Percentiles rank a stretch among this genome's conserved stretches.
These are phyloP conservation scores for Todus mexicanus DNA, from an alignment of 2,797 vertebrate genomes.

Conservation along the genomic window DNA sequence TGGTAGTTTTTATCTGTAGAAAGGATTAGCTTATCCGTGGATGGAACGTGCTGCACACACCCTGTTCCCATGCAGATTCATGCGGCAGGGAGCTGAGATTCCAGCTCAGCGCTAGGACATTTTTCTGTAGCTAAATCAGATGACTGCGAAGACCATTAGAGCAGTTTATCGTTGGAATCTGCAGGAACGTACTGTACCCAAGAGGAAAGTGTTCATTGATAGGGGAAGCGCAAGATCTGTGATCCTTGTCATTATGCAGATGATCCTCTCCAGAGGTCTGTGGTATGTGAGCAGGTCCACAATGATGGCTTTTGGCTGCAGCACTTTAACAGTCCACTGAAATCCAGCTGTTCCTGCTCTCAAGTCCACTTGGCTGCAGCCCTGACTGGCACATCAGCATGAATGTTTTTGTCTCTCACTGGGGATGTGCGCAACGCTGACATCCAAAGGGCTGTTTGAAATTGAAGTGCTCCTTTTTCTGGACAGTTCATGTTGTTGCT, in stretches of 20 bases:
- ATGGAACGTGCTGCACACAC: conserved; percentile 46
- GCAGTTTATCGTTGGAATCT: conserved; percentile 24
- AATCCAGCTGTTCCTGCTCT: conserved; percentile 18
- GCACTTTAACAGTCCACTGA: neutral
- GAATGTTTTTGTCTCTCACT: neutral
- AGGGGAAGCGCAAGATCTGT: conserved; percentile 10
- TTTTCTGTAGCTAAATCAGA: conserved; percentile 36
- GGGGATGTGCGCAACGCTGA: neutral
- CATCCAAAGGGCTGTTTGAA: neutral
- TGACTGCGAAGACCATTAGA: conserved; percentile 51
- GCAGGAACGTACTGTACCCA: conserved; percentile 20
- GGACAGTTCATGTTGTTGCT: neutral
- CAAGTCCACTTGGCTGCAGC: neutral
- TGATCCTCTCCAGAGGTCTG: conserved; percentile 19
- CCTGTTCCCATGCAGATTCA: conserved; percentile 50
- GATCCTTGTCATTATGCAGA: conserved; percentile 32
- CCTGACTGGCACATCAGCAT: neutral
- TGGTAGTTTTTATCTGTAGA: conserved; percentile 43
- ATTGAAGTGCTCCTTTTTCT: neutral
- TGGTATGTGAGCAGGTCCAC: conserved; percentile 7
- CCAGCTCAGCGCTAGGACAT: neutral
- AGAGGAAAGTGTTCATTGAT: conserved; percentile 37
- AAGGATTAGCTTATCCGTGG: conserved; percentile 29
- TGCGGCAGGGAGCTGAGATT: neutral
- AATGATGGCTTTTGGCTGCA: neutral